Base-by-base conservation (phyloP, 2,888 invertebrate species). In the Emesis russula region DNA sequence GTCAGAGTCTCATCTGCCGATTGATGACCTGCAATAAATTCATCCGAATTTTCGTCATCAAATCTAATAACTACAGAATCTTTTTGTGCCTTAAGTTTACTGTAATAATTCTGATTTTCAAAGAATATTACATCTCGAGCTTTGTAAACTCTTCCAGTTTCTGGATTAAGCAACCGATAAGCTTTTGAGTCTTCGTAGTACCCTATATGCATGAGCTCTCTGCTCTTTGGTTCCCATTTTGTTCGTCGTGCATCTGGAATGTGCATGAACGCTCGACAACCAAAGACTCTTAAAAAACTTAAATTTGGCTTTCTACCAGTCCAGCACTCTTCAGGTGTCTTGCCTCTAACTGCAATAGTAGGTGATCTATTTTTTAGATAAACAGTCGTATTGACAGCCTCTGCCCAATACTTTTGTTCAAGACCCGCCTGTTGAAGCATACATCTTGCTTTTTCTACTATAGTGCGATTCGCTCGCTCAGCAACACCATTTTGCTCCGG, bases 351-450 rank as follows among this genome's bases (percentile, higher is more conserved):
- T 25, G 85, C 85, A 33, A 31, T 74, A 11, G 86, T 87, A 1
- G 86, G 86, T 1, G 71, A 66, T 5, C 88, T n/a, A 58, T 93
- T 93, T 48, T 88, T 90, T 7, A 92, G 18, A 33, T 88, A 90
- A 1, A 86, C 81, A 9, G 88, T 90, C 33, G 90, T 89, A 11
- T 88, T 81, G 1, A 87, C 86, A 2, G 92, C 93, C 18, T 73
- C 41, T 41, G 41, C 73, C 73, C 73, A 73, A 38, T 41, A 73
- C 11, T n/a, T 6, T 36, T 36, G 25, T 2, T n/a, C 7, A 73
- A 73, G 44, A 25, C 18, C n/a, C 25, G 41, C 44, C 9, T 73
- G 41, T 44, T 38, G 41, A 7, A 73, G 25, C 73, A 73, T 73
- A 18, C 41, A n/a, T 44, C 73, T 7, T 73, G 73, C 73, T 41